A percentile compares a stretch with the other conserved stretches of the same genome.
Evolutionary conservation across 2,888 invertebrate genomes (phyloP).

Genomic region (Pheosia tremula): DNA sequence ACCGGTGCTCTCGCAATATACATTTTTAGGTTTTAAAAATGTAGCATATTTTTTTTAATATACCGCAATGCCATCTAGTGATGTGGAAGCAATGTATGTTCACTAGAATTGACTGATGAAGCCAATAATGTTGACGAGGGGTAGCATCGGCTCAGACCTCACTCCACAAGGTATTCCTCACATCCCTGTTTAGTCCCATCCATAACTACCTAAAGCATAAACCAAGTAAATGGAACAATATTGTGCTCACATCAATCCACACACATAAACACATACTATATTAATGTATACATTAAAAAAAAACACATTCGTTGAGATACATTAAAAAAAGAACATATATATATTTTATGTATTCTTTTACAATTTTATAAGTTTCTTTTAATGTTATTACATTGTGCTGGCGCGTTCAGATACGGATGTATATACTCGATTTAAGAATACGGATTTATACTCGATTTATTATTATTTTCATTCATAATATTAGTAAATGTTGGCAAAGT

Average conservation of each 20-base stretch:
- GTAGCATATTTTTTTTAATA: background rate
- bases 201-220: slow-evolving; percentile 68
- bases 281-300: slow-evolving; percentile 42
- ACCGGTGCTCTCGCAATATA: slow-evolving; percentile 35
- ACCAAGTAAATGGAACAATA: slow-evolving; percentile 61
- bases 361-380: slow-evolving; percentile 44
- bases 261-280: slow-evolving; percentile 66
- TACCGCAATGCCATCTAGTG: slow-evolving; percentile 9
- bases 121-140: slow-evolving; percentile 20
- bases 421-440: no score
- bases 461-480: slow-evolving; percentile 46
- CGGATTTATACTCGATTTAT: slow-evolving; percentile 53
- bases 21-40: slow-evolving; percentile 6
- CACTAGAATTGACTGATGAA: slow-evolving; percentile 21
- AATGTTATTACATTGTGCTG: slow-evolving; percentile 74
- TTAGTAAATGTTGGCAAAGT: slow-evolving; percentile 68
- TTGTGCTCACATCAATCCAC: slow-evolving; percentile 79
- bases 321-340: slow-evolving; percentile 59
- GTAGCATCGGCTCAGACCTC: slow-evolving; percentile 51
- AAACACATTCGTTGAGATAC: slow-evolving; percentile 55
- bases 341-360: slow-evolving; percentile 47
- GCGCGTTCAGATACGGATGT: slow-evolving; percentile 68
- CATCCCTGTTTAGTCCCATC: slow-evolving; percentile 76
- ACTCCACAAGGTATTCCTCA: slow-evolving; percentile 49
- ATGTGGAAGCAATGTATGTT: slow-evolving; percentile 20